phyloP scores from a whole-genome alignment of 2,888 invertebrate genomes.

The Sarcophaga variegata region DNA sequence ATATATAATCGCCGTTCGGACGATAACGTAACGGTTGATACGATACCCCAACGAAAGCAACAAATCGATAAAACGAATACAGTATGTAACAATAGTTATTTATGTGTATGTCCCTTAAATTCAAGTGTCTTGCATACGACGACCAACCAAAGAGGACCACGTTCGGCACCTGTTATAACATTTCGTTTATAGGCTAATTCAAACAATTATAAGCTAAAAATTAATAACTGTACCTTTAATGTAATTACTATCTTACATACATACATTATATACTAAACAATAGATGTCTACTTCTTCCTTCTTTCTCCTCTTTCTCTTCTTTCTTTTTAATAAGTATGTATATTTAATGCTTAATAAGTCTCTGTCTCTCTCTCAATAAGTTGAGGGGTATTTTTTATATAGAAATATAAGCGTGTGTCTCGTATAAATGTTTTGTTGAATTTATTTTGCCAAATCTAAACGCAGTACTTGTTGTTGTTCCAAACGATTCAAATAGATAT shows the following conservation, averaged over 20 bases:
- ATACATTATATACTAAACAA: too few relatives aligned
- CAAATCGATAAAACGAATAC: conserved; percentile 22
- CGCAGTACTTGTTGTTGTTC: conserved; percentile 26
- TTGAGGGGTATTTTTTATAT: neutral
- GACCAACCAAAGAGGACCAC: conserved; percentile 74
- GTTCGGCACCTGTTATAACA: conserved; percentile 80
- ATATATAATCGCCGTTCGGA: conserved; percentile 78
- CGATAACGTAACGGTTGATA: conserved; percentile 75
- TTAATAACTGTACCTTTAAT: too few relatives aligned
- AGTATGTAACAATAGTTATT: conserved; percentile 71
- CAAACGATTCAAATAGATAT: conserved; percentile 46
- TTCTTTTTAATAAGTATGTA: too few relatives aligned
- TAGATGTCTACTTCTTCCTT: too few relatives aligned
- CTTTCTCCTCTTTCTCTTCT: too few relatives aligned
- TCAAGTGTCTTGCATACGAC: conserved; percentile 70
- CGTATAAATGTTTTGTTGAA: conserved; percentile 56
- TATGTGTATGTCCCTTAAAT: conserved; percentile 79
- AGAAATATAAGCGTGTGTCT: neutral
- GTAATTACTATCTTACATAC: too few relatives aligned
- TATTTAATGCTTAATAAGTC: too few relatives aligned
- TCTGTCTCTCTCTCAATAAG: neutral
- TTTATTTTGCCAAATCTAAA: conserved; percentile 24
- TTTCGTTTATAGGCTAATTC: conserved; percentile 75
- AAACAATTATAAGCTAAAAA: neutral
- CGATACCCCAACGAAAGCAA: conserved; percentile 40